Conservation (phyloP, 2,113 vertebrate genomes). For the Merops nubicus region DNA sequence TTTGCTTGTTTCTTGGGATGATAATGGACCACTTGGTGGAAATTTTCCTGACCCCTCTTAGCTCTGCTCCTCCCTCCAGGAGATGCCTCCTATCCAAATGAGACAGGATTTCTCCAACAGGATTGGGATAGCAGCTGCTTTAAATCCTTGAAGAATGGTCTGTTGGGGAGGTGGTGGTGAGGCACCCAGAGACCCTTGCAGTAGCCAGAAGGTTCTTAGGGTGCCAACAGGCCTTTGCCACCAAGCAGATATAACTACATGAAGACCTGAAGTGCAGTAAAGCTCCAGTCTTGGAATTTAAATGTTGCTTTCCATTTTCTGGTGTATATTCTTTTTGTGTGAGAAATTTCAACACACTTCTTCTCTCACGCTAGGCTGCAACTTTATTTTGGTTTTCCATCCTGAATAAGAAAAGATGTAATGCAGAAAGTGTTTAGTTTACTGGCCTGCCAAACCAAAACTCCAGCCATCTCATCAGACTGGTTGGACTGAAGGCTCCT, state of each 20-base stretch:
- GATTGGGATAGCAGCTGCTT: neutral
- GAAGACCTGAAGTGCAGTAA: neutral
- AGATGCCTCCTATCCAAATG: rapidly evolving
- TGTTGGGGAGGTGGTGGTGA: neutral
- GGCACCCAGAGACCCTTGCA: neutral
- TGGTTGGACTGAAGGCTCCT: neutral
- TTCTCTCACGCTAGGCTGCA: neutral
- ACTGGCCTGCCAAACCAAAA: neutral
- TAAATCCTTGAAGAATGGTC: neutral
- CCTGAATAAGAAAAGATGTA: neutral
- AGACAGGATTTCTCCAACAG: neutral
- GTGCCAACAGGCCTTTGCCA: neutral
- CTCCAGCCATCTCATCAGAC: neutral
- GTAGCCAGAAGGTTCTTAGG: neutral
- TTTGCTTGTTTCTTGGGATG: neutral
- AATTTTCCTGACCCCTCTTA: neutral
- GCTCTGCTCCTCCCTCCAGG: neutral
- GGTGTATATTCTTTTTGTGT: neutral
- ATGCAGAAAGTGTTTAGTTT: neutral
- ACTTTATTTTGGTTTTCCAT: neutral
- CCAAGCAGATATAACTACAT: neutral
- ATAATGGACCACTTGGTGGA: neutral
- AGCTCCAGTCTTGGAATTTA: neutral
- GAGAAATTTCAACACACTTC: neutral
- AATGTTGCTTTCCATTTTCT: neutral